Percentiles rank a stretch among this genome's conserved stretches.
phyloP scores from a whole-genome alignment of 2,888 invertebrate genomes.

The Poecilus cupreus region DNA sequence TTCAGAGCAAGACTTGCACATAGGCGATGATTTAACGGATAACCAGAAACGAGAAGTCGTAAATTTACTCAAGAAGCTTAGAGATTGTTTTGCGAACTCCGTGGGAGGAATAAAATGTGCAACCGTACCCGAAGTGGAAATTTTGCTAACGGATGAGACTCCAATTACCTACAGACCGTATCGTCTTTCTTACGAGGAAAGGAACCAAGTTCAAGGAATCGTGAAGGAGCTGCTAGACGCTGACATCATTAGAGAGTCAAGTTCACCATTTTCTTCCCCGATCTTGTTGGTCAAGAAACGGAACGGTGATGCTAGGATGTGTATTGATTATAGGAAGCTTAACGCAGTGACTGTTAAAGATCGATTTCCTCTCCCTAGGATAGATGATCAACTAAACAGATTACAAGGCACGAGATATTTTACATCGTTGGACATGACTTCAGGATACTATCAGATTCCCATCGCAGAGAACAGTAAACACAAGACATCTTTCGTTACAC shows the following conservation, averaged over 20 bases:
- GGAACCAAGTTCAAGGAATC: conserved; percentile 61
- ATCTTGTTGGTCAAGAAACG: conserved; percentile 63
- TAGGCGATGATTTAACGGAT: not conserved
- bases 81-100: conserved; percentile 22
- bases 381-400: conserved; percentile 65
- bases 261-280: conserved; percentile 63
- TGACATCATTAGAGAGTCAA: conserved; percentile 62
- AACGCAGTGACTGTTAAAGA: conserved; percentile 66
- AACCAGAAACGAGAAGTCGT: not conserved
- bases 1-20: too few relatives aligned
- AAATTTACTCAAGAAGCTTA: not conserved
- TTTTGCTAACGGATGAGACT: conserved; percentile 54
- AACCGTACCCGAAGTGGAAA: conserved; percentile 59
- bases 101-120: conserved; percentile 52
- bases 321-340: conserved; percentile 65
- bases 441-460: conserved; percentile 67
- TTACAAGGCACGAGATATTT: conserved; percentile 64
- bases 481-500: conserved; percentile 66
- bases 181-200: conserved; percentile 62
- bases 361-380: conserved; percentile 65
- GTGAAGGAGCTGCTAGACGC: conserved; percentile 60
- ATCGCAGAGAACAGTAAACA: conserved; percentile 63
- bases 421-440: conserved; percentile 65
- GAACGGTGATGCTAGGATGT: conserved; percentile 62
- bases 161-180: conserved; percentile 63